Evolutionary conservation across 2,888 invertebrate genomes (phyloP).

Genomic region (Drosophila austrosaltans): DNA sequence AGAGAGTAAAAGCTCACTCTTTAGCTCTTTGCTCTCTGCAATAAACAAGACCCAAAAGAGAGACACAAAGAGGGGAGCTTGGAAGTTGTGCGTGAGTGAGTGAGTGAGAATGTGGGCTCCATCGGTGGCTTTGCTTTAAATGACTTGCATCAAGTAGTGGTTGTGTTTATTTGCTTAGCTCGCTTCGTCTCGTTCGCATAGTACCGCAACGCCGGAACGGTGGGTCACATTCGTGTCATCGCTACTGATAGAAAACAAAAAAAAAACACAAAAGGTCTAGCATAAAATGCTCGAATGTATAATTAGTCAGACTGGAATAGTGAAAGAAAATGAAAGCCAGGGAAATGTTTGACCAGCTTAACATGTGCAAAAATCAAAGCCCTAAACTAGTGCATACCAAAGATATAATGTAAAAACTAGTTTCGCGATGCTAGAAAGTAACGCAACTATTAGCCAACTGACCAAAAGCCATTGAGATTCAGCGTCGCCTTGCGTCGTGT

Average conservation of each 20-base stretch:
- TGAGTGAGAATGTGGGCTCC: no score
- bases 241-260: conserved; percentile 18
- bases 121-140: conserved; percentile 56
- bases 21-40: neutral
- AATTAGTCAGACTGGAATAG: conserved; percentile 36
- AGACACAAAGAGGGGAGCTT: conserved; percentile 19
- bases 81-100: conserved; percentile 3
- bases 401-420: conserved; percentile 47
- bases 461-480: conserved; percentile 50
- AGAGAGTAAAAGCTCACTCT: conserved; percentile 29
- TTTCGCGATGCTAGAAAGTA: conserved; percentile 50
- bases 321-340: conserved; percentile 69
- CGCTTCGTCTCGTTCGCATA: conserved; percentile 48
- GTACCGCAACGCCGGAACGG: neutral
- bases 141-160: conserved; percentile 38
- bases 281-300: conserved; percentile 26
- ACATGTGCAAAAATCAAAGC: conserved; percentile 47
- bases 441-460: conserved; percentile 68
- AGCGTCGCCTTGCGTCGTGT: conserved; percentile 23
- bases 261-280: conserved; percentile 15
- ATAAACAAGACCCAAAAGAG: no score
- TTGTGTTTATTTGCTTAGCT: conserved; percentile 60
- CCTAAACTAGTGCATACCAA: conserved; percentile 38
- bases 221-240: conserved; percentile 4
- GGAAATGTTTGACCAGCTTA: conserved; percentile 67